phyloP scores from a whole-genome alignment of 2,888 invertebrate species.

The Heteropelma amictum region DNA sequence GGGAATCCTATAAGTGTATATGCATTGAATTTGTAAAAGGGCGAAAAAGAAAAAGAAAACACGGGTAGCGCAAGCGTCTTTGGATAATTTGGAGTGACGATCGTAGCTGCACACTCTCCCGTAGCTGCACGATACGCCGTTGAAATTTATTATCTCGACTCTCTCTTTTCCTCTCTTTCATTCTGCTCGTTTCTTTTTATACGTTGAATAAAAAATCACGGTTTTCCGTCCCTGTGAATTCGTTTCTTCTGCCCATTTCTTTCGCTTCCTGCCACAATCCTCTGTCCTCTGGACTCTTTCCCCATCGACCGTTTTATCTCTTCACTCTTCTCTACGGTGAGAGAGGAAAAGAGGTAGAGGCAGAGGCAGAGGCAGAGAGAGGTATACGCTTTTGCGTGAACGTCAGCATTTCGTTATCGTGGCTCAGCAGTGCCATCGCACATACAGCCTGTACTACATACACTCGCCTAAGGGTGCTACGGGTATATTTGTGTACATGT shows the following conservation, averaged over 20 bases:
- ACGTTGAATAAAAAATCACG: constrained; percentile 19
- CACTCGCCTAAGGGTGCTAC: neutral
- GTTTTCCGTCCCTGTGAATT: constrained; percentile 25
- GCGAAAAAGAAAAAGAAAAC: neutral
- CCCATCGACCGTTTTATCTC: too few species aligned
- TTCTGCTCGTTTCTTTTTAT: neutral
- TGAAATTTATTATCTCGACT: constrained; percentile 43
- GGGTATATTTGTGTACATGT: neutral
- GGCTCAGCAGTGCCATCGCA: constrained; percentile 20
- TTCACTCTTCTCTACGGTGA: constrained; percentile 27
- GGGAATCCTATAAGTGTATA: constrained; percentile 14
- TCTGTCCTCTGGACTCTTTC: too few species aligned
- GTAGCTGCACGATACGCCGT: constrained; percentile 20
- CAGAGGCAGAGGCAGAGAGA: constrained; percentile 5
- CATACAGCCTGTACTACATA: neutral
- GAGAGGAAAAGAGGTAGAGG: constrained; percentile 19
- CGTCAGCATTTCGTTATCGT: constrained; percentile 56
- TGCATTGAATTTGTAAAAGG: neutral
- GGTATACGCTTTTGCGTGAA: constrained; percentile 44
- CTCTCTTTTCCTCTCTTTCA: constrained; percentile 27
- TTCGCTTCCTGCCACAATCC: too few species aligned
- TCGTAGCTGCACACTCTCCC: constrained; percentile 26
- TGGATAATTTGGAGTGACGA: constrained; percentile 33
- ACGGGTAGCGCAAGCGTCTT: constrained; percentile 1
- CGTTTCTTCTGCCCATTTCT: too few species aligned